Percentiles rank a stretch among this genome's conserved stretches.
Evolutionary conservation across 2,797 vertebrate genomes (phyloP).

Genomic region (Rhabdomys pumilio): DNA sequence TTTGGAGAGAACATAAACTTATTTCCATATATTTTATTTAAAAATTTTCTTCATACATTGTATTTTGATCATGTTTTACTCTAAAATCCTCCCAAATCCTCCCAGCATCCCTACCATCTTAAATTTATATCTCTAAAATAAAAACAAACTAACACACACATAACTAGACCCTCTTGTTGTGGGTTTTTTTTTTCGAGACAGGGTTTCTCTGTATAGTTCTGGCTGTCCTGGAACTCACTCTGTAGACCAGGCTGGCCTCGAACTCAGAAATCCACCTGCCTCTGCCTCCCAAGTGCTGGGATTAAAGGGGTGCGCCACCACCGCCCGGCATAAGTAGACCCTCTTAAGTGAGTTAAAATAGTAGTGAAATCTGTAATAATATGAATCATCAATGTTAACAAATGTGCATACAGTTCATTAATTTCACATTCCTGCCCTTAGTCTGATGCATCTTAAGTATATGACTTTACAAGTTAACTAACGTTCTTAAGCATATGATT

Average conservation of each 20-base stretch:
- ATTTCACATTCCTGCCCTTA: background rate
- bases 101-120: background rate
- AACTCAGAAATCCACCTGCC: too few species aligned
- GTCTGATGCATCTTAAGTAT: background rate
- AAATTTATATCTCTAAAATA: background rate
- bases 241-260: too few species aligned
- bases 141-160: background rate
- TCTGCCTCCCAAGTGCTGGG: too few species aligned
- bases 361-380: background rate
- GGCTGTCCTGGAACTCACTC: too few species aligned
- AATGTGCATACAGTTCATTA: background rate
- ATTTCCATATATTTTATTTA: background rate
- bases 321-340: too few species aligned
- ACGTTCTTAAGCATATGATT: background rate
- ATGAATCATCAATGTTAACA: background rate
- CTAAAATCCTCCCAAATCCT: background rate
- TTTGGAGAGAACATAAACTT: background rate
- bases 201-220: too few species aligned
- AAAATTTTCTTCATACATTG: background rate
- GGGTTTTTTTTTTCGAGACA: too few species aligned
- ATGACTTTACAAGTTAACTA: background rate
- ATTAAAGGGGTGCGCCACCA: too few species aligned
- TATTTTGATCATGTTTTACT: background rate
- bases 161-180: background rate
- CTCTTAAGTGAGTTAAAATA: background rate